A percentile compares a stretch with the other conserved stretches of the same genome.
Conservation (phyloP, 2,888 invertebrate species). For the Harpagoxenus sublaevis region DNA sequence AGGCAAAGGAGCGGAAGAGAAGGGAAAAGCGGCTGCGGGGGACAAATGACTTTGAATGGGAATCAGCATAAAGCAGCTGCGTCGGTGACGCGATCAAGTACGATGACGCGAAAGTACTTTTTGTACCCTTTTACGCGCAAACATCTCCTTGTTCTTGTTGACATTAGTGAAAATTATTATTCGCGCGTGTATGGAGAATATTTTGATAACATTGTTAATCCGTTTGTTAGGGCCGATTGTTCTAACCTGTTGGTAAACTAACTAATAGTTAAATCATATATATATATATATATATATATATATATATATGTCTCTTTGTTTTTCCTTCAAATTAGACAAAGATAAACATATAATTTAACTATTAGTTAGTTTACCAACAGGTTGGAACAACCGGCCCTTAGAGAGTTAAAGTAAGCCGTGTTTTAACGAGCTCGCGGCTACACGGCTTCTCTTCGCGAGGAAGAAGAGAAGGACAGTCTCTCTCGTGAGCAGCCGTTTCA, state of each 20-base stretch:
- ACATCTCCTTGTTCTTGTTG: not conserved
- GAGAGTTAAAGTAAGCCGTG: not conserved
- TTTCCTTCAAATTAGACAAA: no score
- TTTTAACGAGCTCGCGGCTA: not conserved
- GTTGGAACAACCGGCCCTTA: not conserved
- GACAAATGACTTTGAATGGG: conserved; percentile 28
- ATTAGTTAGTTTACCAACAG: no score
- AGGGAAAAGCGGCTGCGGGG: not conserved
- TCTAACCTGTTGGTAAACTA: no score
- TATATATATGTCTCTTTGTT: no score
- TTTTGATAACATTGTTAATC: not conserved
- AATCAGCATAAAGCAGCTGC: conserved; percentile 2
- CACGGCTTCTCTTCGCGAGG: not conserved
- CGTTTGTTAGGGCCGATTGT: not conserved
- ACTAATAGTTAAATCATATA: no score
- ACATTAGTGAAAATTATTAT: conserved; percentile 3
- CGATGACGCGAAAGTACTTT: conserved; percentile 14
- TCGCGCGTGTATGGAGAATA: not conserved
- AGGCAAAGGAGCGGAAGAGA: conserved; percentile 16
- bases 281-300: no score
- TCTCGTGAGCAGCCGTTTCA: not conserved
- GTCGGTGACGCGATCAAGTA: not conserved
- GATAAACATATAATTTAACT: no score
- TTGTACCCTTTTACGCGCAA: not conserved
- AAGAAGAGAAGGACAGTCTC: not conserved